Percentiles rank a stretch among this genome's conserved stretches.
phyloP scores from a whole-genome alignment of 2,113 vertebrate species.

The Loxodonta africana region DNA sequence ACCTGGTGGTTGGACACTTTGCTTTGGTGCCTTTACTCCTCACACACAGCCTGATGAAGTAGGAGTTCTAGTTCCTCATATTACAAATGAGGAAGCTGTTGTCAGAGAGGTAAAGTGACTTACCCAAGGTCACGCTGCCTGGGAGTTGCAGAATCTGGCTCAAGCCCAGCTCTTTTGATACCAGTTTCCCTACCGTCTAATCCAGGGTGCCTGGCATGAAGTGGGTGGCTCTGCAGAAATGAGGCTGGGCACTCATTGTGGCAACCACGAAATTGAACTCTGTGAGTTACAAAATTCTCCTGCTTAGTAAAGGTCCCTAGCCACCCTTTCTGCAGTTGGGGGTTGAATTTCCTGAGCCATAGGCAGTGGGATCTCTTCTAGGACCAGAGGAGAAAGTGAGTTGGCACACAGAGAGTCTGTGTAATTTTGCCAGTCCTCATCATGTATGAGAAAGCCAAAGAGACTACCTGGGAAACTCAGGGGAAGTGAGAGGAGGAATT shows the following conservation, averaged over 20 bases:
- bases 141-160: conserved; percentile 18
- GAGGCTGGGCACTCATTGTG: background rate
- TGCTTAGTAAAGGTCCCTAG: conserved; percentile 12
- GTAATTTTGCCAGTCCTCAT: background rate
- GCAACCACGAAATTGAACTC: background rate
- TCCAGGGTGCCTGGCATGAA: background rate
- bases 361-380: background rate
- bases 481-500: background rate
- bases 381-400: background rate
- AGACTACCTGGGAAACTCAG: background rate
- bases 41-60: background rate
- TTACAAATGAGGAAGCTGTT: conserved; percentile 23
- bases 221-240: background rate
- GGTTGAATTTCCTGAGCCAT: conserved; percentile 38
- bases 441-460: background rate
- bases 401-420: background rate
- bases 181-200: background rate
- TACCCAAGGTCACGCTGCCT: background rate
- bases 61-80: background rate
- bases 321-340: background rate
- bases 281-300: conserved; percentile 24
- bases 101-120: conserved; percentile 12
- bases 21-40: background rate
- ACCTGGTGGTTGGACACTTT: background rate
- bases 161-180: background rate